A percentile compares a stretch with the other conserved stretches of the same genome.
Evolutionary conservation across 2,113 vertebrate species (phyloP).

Genomic region (Caloenas nicobarica): DNA sequence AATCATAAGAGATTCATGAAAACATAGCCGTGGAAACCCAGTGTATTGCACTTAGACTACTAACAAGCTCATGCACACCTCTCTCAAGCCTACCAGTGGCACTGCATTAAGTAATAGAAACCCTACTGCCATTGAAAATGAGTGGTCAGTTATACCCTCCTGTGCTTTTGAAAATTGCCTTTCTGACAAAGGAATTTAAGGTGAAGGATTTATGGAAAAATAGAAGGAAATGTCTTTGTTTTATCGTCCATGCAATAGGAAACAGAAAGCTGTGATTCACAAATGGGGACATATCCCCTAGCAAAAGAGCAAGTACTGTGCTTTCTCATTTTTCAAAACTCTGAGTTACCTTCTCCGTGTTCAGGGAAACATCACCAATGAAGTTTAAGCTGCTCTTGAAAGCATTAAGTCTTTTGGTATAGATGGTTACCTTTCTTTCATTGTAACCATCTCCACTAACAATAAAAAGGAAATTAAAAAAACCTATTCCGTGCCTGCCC

Average conservation of each 20-base stretch:
- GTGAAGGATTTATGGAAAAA: neutral
- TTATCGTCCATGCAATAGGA: neutral
- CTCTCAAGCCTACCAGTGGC: neutral
- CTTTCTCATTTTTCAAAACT: neutral
- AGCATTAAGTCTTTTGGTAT: neutral
- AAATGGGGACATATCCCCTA: neutral
- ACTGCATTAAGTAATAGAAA: neutral
- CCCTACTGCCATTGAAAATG: neutral
- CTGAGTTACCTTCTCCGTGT: neutral
- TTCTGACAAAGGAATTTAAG: neutral
- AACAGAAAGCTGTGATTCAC: neutral
- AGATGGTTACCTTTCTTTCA: neutral
- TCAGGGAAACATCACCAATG: neutral
- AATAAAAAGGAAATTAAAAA: neutral
- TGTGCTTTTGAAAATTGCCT: neutral
- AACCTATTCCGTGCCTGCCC: neutral
- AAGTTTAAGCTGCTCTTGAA: neutral
- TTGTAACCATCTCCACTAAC: neutral
- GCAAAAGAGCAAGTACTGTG: neutral
- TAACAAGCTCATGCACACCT: neutral
- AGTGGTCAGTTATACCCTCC: accelerated
- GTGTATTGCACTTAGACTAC: neutral
- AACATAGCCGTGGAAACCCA: neutral
- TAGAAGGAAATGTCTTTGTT: neutral
- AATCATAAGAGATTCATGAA: neutral